Base-by-base conservation (phyloP, 2,888 invertebrate genomes). In the Lasioglossum zephyrum region DNA sequence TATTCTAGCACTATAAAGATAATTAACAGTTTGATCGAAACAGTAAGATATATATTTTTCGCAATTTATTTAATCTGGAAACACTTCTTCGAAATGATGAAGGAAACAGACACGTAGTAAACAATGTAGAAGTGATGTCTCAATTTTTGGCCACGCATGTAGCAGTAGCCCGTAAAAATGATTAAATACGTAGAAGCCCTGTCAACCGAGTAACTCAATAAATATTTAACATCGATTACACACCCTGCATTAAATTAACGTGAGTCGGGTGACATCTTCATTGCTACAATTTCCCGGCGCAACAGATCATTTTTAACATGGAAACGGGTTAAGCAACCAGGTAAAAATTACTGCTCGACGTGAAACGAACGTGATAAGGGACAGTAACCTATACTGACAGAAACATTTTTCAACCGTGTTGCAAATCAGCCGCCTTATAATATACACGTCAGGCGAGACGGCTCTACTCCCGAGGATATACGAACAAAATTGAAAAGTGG, bases 401-500 rank as follows among this genome's bases (percentile, higher is more conserved):
- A 60, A 60, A 60, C 26, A 60, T 60, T 66, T 66, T 66, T 66
- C 66, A 66, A 16, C 36, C 31, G 36, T 13, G 18, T 66, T 66
- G 66, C 36, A 66, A 66, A 66, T 31, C 36, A 66, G 8, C 36
- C 31, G 66, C 60, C 26, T 66, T 36, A 66, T 66, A 66, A 39
- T 69, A 39, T 69, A 69, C 69, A 39, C 69, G 66, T 66, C 69
- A 69, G 11, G 47, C 44, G 26, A 8, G n/a, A n/a, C 41, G 41
- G 41, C 22, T 70, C 41, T 41, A 41, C 22, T 70, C 41, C 36
- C 41, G 41, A 22, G 31, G 66, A 16, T 66, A 18, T 18, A 36
- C 31, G 41, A 26, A 11, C 41, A 41, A 69, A 69, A 69, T 69
- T 69, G 69, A 69, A 69, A 69, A 69, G 41, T 70, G 47, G n/a